Conservation (phyloP, 1,140 invertebrate genomes). For the Helicoverpa armigera region DNA sequence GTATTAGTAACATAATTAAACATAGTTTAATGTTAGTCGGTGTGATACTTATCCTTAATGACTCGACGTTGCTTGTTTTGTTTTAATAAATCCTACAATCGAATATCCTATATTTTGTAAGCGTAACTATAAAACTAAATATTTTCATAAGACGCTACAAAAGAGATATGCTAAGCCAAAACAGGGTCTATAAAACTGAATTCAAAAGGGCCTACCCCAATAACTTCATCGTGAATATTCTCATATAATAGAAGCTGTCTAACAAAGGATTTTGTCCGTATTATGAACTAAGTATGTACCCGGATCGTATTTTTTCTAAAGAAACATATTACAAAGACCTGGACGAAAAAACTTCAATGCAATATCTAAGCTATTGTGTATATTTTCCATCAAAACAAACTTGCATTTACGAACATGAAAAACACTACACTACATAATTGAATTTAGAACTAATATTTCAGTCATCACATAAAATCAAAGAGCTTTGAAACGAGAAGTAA, state of each 20-base stretch:
- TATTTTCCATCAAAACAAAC: too few species aligned
- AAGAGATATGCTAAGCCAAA: slow-evolving; percentile 6
- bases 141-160: background rate
- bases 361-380: background rate
- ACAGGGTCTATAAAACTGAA: slow-evolving; percentile 3
- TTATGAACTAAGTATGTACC: background rate
- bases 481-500: too few species aligned
- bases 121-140: background rate
- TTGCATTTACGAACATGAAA: too few species aligned
- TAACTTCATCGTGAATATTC: slow-evolving; percentile 23
- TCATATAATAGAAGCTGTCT: background rate
- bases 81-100: too few species aligned
- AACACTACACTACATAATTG: too few species aligned
- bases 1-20: too few species aligned
- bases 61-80: too few species aligned
- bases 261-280: slow-evolving; percentile 22
- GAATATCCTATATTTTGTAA: too few species aligned
- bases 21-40: too few species aligned
- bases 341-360: background rate
- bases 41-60: too few species aligned
- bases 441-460: too few species aligned
- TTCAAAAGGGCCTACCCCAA: slow-evolving; percentile 6
- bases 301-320: background rate
- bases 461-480: too few species aligned
- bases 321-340: background rate